Evolutionary conservation across 2,797 vertebrate species (phyloP).

Genomic region (Melanotaenia maccullochi): DNA sequence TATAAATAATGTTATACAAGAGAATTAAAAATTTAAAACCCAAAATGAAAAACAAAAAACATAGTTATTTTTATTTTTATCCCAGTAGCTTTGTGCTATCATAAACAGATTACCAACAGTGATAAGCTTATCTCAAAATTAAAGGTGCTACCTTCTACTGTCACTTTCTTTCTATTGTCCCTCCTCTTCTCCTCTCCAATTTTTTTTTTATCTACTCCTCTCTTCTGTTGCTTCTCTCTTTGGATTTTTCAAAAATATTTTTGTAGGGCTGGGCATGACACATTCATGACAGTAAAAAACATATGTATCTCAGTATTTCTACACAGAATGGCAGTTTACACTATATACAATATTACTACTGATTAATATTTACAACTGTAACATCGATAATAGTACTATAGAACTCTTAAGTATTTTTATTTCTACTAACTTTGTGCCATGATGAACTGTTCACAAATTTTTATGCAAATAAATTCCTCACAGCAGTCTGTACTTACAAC

Average conservation of each 20-base stretch:
- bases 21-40: background rate
- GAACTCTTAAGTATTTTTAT: background rate
- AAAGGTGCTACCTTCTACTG: conserved; percentile 34
- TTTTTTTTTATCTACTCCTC: conserved; percentile 22
- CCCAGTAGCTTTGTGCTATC: conserved; percentile 3
- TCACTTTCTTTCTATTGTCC: conserved; percentile 5
- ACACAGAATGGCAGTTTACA: too few species aligned
- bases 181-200: conserved; percentile 34
- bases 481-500: too few species aligned
- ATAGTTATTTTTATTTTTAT: background rate
- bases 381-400: background rate
- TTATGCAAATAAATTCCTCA: background rate
- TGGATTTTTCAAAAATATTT: too few species aligned
- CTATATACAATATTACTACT: background rate
- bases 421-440: background rate
- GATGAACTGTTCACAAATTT: background rate
- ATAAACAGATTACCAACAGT: conserved; percentile 10
- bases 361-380: background rate
- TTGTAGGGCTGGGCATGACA: too few species aligned
- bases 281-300: too few species aligned
- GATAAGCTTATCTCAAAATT: conserved; percentile 44
- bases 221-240: too few species aligned
- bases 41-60: background rate
- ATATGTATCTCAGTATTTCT: too few species aligned
- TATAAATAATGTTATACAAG: background rate